Evolutionary conservation across 2,888 invertebrate species (phyloP), one percentile per base, ranked within the genome.

Genomic region (Anodontia alba): DNA sequence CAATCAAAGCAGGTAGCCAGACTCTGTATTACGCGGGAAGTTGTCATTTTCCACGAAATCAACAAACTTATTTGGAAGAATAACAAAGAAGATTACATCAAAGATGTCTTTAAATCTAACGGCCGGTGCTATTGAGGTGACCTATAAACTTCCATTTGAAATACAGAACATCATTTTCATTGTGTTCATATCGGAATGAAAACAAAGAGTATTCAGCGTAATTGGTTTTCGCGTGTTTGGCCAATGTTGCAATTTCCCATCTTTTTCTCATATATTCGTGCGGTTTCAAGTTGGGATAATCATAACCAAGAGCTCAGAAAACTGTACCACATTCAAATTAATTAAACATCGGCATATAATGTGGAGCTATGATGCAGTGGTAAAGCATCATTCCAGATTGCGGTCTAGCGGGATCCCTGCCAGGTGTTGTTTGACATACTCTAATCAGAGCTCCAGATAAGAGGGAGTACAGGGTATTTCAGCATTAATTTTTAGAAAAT

Each of bases 81-180:
- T 43, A n/a, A n/a, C n/a, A n/a, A n/a, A n/a, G n/a, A n/a, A n/a
- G n/a, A n/a, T n/a, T n/a, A 42, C 20, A n/a, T 71, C 23, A 20
- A 84, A 57, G 31, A 87, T 87, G 88, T 33, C 80, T 23, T 38
- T 77, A n/a, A 79, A 81, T 33, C 78, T 90, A n/a, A 85, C 89
- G 33, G 76, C 81, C 69, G 90, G 90, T 54, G 88, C 90, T 31
- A 86, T 90, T 43, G 89, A 89, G 88, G 89, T 89, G 76, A 67
- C 5, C 12, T 5, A 5, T 38, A 8, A 12, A 8, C 38, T 38
- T 38, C 5, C 12, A 66, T 36, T 75, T 42, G 66, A 36, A 29
- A 10, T 7, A 20, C 54, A 15, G 5, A 10, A 26, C 29, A 15
- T 10, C 7, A n/a, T 26, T 23, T 29, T 5, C 7, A 23, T 26